Base-by-base conservation (phyloP, 2,797 vertebrate genomes). In the Acanthornis magna region DNA sequence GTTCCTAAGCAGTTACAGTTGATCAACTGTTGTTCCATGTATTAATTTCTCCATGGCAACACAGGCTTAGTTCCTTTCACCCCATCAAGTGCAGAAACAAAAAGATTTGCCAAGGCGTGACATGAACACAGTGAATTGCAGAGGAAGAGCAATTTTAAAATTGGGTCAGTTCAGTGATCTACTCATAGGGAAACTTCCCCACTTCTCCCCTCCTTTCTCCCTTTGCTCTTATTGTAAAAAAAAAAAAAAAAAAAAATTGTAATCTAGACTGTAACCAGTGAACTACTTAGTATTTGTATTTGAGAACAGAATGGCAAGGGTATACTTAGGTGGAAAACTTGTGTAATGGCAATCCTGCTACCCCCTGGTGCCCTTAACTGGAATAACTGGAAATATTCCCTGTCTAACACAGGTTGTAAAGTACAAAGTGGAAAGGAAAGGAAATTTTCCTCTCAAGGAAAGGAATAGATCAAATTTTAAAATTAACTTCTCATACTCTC, bases 31-130 rank as follows among this genome's bases (percentile, higher is more conserved):
- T 82, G 50, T 91, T 89, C 57, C 23, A 6, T 88, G 42, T 91
- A 83, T 95, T 94, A 80, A 89, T 93, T 92, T 95, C 85, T 93
- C 89, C 87, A 88, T 94, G 91, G 93, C 87, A 96, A 93, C 93
- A 87, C 53, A 60, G 65, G 34, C 78, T 87, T 89, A 65, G 42
- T 92, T 92, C 79, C 47, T 93, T 82, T 88, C 76, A 85, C 47
- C 50, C 42, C 50, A 68, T 71, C 72, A 83, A 91, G 61, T 67
- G 45, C 63, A 83, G 72, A 85, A 92, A 80, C 85, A 83, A 78
- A 55, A 85, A 73, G 63, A 80, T 77, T 85, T 91, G 87, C 89
- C 78, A 72, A 89, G 62, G 79, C n/a, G 0, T 88, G 68, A 75
- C 80, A 79, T 25, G 54, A 91, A 36, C 27, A 47, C 58, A 78